A percentile compares a stretch with the other conserved stretches of the same genome.
Evolutionary conservation across 2,888 invertebrate species (phyloP).

Genomic region (Cephus runcator): DNA sequence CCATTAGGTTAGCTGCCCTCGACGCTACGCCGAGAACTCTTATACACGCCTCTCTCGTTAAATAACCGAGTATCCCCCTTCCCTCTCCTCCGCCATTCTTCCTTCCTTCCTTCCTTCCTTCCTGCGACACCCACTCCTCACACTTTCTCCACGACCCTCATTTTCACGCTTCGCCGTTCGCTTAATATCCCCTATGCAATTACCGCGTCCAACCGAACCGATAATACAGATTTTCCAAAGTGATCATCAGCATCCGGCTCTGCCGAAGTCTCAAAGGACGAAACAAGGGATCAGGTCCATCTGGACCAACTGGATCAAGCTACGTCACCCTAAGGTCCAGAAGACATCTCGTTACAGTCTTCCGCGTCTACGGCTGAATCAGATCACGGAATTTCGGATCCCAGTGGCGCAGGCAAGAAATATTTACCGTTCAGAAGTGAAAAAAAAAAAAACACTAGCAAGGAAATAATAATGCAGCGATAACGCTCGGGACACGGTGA

Average conservation of each 20-base stretch:
- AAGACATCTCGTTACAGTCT: no score
- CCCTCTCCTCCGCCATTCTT: neutral
- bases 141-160: neutral
- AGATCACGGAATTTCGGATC: neutral
- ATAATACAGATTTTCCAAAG: neutral
- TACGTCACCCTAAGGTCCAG: neutral
- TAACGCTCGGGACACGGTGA: conserved; percentile 18
- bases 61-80: neutral
- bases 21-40: neutral
- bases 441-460: neutral
- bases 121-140: neutral
- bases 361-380: neutral
- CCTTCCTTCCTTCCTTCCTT: neutral
- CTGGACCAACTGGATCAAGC: neutral
- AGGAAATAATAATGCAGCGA: neutral
- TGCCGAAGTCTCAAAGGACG: neutral
- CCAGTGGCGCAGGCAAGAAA: neutral
- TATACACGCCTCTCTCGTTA: neutral
- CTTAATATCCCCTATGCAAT: neutral
- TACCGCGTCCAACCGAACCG: neutral
- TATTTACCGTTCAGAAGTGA: neutral
- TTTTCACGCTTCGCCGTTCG: neutral
- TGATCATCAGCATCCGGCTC: neutral
- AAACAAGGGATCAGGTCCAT: no score
- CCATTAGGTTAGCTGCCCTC: conserved; percentile 26